Evolutionary conservation across 2,113 vertebrate genomes (phyloP).

Genomic region (Donacobius atricapilla): DNA sequence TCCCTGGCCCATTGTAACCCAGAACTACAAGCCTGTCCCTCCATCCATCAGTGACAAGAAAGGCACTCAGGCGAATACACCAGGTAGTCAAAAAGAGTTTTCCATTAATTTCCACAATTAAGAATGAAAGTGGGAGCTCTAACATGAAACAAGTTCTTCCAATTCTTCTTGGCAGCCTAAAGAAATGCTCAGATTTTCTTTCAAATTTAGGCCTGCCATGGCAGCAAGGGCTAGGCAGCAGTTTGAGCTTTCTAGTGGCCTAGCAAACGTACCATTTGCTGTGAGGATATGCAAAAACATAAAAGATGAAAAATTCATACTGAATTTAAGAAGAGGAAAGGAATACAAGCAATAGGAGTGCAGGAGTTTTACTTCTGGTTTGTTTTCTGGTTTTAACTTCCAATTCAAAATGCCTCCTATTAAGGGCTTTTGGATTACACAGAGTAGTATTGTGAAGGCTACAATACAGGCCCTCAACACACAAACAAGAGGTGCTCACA

Average conservation of each 20-base stretch:
- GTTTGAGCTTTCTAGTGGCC: neutral
- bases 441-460: neutral
- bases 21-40: neutral
- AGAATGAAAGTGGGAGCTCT: neutral
- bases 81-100: neutral
- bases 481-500: constrained; percentile 18
- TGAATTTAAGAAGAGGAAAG: neutral
- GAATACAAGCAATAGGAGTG: neutral
- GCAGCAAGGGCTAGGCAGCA: neutral
- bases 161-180: neutral
- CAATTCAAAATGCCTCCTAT: neutral
- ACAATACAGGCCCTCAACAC: neutral
- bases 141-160: neutral
- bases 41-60: neutral
- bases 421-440: neutral
- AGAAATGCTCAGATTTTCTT: neutral
- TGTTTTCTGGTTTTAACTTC: neutral
- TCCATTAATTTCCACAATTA: neutral
- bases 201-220: neutral
- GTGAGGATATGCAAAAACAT: neutral
- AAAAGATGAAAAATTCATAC: neutral
- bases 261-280: neutral
- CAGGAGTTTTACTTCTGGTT: neutral
- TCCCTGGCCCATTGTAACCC: neutral
- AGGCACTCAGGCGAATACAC: accelerated